Evolutionary conservation across 2,113 vertebrate species (phyloP), one percentile per base, ranked within the genome.

Genomic region (Colinus virginianus): DNA sequence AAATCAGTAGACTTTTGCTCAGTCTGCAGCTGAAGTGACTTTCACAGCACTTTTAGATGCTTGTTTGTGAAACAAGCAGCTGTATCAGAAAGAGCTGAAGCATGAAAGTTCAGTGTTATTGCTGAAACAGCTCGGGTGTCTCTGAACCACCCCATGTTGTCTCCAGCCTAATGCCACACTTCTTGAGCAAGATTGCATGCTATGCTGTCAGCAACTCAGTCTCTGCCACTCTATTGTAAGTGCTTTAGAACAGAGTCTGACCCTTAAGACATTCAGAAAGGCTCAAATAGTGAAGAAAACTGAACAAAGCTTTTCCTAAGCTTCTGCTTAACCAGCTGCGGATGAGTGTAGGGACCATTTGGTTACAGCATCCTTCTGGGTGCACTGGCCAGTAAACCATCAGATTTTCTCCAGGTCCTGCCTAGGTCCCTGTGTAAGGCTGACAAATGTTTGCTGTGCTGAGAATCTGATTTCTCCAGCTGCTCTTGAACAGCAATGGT

Each of bases 31-130:
- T 74, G 90, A 88, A 92, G 63, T 72, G 78, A 85, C 89, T 95
- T 91, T 67, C 93, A 70, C 89, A 82, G 89, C 93, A 92, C 71
- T 93, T 92, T 88, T 71, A 90, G 89, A 75, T 79, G 90, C 87
- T 75, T 80, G 85, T 86, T 92, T 90, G 89, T 66, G 84, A 93
- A 92, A 95, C 72, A 95, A 91, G 84, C 76, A 85, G 91, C 84
- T 91, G 75, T 64, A 71, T 71, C 84, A 80, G 91, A 89, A 92
- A 90, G 87, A 96, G 78, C 43, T 91, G 93, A 94, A 95, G 89
- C 96, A 91, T 91, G 89, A 80, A 92, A 85, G 93, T 83, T 92
- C 81, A 61, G 43, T 59, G 75, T 53, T 87, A 80, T 40, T 94
- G 91, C 93, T 90, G 92, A 91, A 90, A 85, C 68, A 89, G 89